phyloP scores from a whole-genome alignment of 2,113 vertebrate species.

The Anarrhichthys ocellatus region DNA sequence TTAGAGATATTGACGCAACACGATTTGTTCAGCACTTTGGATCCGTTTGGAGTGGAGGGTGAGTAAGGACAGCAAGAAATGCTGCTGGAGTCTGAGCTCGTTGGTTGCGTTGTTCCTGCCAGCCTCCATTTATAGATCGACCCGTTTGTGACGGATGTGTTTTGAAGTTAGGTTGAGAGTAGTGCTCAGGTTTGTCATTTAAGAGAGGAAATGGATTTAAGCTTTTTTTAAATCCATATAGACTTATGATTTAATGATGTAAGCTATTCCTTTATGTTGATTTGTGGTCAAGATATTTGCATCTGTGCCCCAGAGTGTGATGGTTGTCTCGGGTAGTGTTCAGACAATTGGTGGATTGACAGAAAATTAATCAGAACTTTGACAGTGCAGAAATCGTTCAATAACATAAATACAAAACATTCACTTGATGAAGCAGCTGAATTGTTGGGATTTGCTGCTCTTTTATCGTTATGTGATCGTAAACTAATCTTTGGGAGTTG shows the following conservation, averaged over 20 bases:
- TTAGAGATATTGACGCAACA: slow-evolving; percentile 18
- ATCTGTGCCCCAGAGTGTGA: background rate
- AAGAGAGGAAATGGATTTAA: background rate
- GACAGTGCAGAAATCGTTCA: background rate
- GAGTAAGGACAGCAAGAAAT: background rate
- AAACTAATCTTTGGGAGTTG: background rate
- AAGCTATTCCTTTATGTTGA: background rate
- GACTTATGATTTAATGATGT: background rate
- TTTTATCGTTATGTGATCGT: background rate
- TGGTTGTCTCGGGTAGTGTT: background rate
- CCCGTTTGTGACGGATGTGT: background rate
- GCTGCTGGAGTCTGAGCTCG: background rate
- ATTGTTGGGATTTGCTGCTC: background rate
- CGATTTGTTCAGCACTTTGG: slow-evolving; percentile 29
- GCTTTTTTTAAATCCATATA: background rate
- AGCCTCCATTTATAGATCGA: background rate
- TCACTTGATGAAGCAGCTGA: background rate
- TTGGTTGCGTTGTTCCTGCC: slow-evolving; percentile 5
- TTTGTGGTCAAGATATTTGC: background rate
- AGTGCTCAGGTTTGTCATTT: background rate
- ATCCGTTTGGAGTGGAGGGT: slow-evolving; percentile 6
- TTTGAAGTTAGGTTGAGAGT: background rate
- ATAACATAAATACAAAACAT: background rate
- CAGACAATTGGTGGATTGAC: background rate
- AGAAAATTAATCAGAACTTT: background rate